A percentile compares a stretch with the other conserved stretches of the same genome.
Conservation (phyloP, 2,797 vertebrate species). For the Lycodopsis pacificus region DNA sequence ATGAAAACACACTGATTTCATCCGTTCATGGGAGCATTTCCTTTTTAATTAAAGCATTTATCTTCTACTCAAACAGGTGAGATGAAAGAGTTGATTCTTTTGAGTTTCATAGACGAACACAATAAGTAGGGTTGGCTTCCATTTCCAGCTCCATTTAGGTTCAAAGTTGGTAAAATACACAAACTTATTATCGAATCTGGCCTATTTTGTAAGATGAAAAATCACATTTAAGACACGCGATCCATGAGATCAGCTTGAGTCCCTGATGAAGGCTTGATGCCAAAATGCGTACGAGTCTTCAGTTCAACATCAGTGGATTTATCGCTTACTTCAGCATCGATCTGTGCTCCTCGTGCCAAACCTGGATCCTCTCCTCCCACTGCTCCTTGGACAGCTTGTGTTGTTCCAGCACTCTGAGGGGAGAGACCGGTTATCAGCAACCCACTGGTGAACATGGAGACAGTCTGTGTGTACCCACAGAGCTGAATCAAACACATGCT, state of each 20-base stretch:
- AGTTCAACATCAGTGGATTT: neutral
- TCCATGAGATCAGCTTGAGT: too few relatives aligned
- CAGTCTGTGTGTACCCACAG: constrained; percentile 21
- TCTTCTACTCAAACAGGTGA: neutral
- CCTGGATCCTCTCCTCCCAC: constrained; percentile 96
- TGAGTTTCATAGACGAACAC: neutral
- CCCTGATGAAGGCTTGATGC: too few relatives aligned
- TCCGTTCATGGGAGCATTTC: neutral
- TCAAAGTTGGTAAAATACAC: neutral
- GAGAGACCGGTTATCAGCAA: constrained; percentile 42
- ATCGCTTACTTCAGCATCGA: constrained; percentile 92
- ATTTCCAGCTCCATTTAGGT: neutral
- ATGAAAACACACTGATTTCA: neutral
- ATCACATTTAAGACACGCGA: too few relatives aligned
- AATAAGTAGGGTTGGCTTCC: neutral
- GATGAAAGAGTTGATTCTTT: neutral
- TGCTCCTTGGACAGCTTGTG: constrained; percentile 96
- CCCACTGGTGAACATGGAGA: constrained; percentile 24
- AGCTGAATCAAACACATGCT: constrained; percentile 41
- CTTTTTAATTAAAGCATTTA: neutral
- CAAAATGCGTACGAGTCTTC: too few relatives aligned
- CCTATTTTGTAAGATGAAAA: too few relatives aligned
- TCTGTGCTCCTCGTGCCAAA: constrained; percentile 95
- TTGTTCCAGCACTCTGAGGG: constrained; percentile 92
- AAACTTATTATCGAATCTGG: too few relatives aligned